Evolutionary conservation across 2,113 vertebrate genomes (phyloP), one percentile per base, ranked within the genome.

Genomic region (Patagioenas fasciata): DNA sequence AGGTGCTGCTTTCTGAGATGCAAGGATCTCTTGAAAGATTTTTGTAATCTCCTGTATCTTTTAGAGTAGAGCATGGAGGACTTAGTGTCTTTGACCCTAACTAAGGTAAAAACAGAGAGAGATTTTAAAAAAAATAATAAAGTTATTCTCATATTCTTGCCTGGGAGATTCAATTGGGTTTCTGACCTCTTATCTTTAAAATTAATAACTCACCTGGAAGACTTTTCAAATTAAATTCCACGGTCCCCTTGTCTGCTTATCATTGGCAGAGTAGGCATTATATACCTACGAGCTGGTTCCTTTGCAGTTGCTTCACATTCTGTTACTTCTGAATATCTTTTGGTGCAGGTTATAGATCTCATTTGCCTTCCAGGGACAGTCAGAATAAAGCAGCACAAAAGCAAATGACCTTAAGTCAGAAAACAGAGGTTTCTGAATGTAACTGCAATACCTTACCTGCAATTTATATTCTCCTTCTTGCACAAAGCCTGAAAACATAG

Each of bases 321-420:
- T 87, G 48, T 92, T 94, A 92, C 73, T 90, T 42, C 96, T 91
- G 88, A 97, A 94, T 93, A 94, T 96, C 92, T 93, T 96, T 96
- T 74, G 57, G 80, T 28, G 38, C 88, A 70, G 83, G 96, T 82
- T 79, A 92, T 96, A 96, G 91, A 97, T 97, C 96, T 96, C 93
- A 80, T 93, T 96, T 96, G 96, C 95, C 96, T 96, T 89, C 92
- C 80, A 91, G 96, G 96, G 96, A 96, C 96, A 96, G 86, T 57
- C 40, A 62, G 93, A 96, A 96, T 94, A 96, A 96, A 96, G 85
- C 50, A 89, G 86, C 83, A 94, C 86, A 96, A 96, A 96, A 96
- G 86, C 93, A 93, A 96, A 96, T 62, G 82, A 94, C 95, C 95
- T 96, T 95, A 96, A 96, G 88, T 93, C 93, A 96, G 91, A 92